phyloP scores from a whole-genome alignment of 2,113 vertebrate species.

The Bubo bubo region DNA sequence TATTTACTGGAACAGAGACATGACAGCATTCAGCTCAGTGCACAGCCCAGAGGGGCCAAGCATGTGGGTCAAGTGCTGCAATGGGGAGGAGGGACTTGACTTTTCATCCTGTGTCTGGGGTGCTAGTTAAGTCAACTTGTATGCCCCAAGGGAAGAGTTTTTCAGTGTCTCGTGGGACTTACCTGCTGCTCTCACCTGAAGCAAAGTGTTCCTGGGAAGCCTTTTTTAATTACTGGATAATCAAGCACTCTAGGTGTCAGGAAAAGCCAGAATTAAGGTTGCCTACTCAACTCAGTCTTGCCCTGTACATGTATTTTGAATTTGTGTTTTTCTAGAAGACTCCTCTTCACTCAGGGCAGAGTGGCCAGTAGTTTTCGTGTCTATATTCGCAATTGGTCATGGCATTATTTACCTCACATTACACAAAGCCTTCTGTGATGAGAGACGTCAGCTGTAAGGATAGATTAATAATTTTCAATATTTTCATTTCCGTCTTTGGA shows the following conservation, averaged over 20 bases:
- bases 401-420: background rate
- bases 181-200: background rate
- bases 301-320: background rate
- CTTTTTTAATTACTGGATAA: background rate
- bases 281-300: background rate
- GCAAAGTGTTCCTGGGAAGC: background rate
- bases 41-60: background rate
- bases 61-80: rapidly evolving
- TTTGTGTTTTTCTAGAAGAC: background rate
- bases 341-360: background rate
- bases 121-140: background rate
- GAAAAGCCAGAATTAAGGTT: background rate
- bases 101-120: background rate
- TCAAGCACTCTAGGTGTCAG: background rate
- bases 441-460: background rate
- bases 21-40: rapidly evolving
- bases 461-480: background rate
- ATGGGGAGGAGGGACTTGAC: background rate
- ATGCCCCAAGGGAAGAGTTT: background rate
- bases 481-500: constrained; percentile 13
- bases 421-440: background rate
- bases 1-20: background rate
- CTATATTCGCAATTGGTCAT: background rate
- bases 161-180: background rate
- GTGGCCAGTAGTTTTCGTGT: background rate